phyloP scores from a whole-genome alignment of 2,888 invertebrate species.

The Synergus itoensis region DNA sequence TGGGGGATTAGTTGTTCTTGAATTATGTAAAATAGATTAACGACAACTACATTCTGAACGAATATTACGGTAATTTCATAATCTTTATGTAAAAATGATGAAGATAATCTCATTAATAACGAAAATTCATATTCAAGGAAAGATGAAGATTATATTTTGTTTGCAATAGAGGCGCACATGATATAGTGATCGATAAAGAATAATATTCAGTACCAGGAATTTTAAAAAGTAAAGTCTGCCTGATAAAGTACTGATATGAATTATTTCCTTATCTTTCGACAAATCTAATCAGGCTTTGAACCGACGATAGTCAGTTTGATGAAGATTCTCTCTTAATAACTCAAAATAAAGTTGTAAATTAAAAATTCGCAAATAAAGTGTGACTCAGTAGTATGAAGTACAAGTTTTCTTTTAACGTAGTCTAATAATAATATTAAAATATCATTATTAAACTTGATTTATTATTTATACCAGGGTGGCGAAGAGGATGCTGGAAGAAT shows the following conservation, averaged over 20 bases:
- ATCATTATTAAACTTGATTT: conserved; percentile 7
- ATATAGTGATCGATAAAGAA: neutral
- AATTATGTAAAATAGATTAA: neutral
- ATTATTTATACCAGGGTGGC: conserved; percentile 72
- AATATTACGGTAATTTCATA: neutral
- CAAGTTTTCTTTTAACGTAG: neutral
- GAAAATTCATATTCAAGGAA: neutral
- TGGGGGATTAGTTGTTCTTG: too few relatives aligned
- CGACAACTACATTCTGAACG: neutral
- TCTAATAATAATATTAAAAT: neutral
- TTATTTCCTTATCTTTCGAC: neutral
- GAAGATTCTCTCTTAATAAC: neutral
- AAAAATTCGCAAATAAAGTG: neutral
- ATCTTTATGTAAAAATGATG: neutral
- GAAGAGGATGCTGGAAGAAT: conserved; percentile 82
- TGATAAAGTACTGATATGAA: neutral
- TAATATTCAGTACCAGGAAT: neutral
- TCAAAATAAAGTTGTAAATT: neutral
- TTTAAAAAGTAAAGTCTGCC: neutral
- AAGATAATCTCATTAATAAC: neutral
- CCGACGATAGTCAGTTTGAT: neutral
- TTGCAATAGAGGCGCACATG: neutral
- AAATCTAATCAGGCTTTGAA: neutral
- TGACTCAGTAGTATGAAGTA: too few relatives aligned
- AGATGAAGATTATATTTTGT: neutral